phyloP scores from a whole-genome alignment of 2,888 invertebrate genomes.

The Trypoxylon attenuatum region DNA sequence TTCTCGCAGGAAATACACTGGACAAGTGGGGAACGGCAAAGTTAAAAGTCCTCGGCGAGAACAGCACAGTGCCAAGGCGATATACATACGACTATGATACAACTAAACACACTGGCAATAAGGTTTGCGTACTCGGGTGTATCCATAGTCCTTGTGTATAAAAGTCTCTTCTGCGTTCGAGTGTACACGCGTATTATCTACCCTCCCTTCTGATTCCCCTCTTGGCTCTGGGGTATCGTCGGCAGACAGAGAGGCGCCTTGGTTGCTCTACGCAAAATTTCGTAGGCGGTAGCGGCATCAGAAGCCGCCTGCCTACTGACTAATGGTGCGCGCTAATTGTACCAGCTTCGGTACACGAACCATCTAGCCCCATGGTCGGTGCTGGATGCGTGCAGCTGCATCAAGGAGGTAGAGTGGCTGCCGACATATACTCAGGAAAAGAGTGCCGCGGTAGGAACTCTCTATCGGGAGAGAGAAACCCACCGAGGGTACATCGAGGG shows the following conservation, averaged over 20 bases:
- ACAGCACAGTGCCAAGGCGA: no score
- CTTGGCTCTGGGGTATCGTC: conserved; percentile 33
- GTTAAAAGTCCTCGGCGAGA: conserved; percentile 20
- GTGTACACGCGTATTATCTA: conserved; percentile 44
- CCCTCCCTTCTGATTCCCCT: no score
- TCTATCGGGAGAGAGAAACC: background rate
- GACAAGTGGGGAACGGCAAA: no score
- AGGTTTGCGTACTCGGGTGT: conserved; percentile 47
- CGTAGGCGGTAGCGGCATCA: conserved; percentile 34
- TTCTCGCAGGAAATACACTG: no score
- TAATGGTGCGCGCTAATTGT: conserved; percentile 72
- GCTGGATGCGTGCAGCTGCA: conserved; percentile 27
- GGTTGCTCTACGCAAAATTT: conserved; percentile 51
- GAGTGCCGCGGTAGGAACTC: no score
- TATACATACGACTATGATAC: no score
- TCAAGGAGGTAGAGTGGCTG: conserved; percentile 6
- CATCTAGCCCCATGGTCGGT: no score
- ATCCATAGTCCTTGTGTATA: conserved; percentile 31
- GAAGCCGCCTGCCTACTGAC: conserved; percentile 52
- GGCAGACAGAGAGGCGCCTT: conserved; percentile 55
- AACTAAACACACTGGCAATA: conserved; percentile 36
- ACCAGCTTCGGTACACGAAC: conserved; percentile 42
- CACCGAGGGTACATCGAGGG: background rate
- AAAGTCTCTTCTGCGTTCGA: conserved; percentile 37
- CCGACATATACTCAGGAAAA: background rate